Evolutionary conservation across 2,113 vertebrate genomes (phyloP).

Genomic region (Ophthalmolycus amberensis): DNA sequence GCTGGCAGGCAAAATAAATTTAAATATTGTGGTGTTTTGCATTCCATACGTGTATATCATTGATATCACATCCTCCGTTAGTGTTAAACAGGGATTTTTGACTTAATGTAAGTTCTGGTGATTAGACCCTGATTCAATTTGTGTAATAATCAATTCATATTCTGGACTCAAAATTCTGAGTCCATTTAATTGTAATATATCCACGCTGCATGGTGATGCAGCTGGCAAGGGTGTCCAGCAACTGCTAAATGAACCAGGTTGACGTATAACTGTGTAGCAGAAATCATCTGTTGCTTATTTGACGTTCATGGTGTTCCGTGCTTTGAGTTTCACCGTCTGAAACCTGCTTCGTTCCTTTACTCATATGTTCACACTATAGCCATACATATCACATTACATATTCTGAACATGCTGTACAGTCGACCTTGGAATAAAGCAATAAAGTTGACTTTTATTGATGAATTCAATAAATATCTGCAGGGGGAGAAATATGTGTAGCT

Average conservation of each 20-base stretch:
- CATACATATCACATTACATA: slow-evolving; percentile 25
- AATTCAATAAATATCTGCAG: slow-evolving; percentile 15
- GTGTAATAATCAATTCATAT: neutral
- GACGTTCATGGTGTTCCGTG: slow-evolving; percentile 18
- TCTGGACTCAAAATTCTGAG: neutral
- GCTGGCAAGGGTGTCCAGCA: neutral
- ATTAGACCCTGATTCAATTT: neutral
- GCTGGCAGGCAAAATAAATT: slow-evolving; percentile 1
- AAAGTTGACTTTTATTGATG: neutral
- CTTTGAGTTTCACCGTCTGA: slow-evolving; percentile 28
- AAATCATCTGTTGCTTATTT: slow-evolving; percentile 33
- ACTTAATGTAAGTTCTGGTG: neutral
- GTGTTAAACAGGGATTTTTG: neutral
- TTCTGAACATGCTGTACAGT: slow-evolving; percentile 23
- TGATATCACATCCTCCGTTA: neutral
- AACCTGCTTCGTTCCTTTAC: slow-evolving; percentile 31
- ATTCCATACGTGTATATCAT: slow-evolving; percentile 3
- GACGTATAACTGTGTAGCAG: slow-evolving; percentile 1
- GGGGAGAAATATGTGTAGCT: slow-evolving; percentile 33
- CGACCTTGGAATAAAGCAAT: slow-evolving; percentile 38
- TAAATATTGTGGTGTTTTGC: slow-evolving; percentile 5
- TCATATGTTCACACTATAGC: slow-evolving; percentile 7
- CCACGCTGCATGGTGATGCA: neutral
- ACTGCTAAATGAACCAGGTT: neutral
- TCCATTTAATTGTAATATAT: neutral